Evolutionary conservation across 1,140 invertebrate genomes (phyloP), one percentile per base, ranked within the genome.

Genomic region (Berghia stephanieae): DNA sequence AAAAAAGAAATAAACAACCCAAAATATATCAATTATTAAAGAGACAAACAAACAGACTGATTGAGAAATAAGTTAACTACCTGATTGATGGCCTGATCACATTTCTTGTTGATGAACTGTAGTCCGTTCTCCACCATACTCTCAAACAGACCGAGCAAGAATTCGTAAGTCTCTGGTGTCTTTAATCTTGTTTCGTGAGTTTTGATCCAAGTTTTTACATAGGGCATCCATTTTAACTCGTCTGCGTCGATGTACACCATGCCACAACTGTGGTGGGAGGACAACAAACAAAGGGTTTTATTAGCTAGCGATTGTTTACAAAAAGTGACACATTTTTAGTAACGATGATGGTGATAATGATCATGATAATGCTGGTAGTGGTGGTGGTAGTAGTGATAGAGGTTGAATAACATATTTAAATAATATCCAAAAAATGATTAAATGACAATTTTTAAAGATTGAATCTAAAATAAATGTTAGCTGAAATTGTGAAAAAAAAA

Each of bases 41-140:
- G n/a, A n/a, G n/a, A n/a, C n/a, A n/a, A n/a, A 36, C 18, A n/a
- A 68, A 36, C 13, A 63, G 10, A 31, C 27, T 10, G 27, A 16
- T 63, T 27, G 21, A 43, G 40, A 27, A 18, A 49, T 10, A 67
- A 38, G 40, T 31, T 18, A 16, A 72, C 21, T 82, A 92, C 92
- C 88, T 93, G 93, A 75, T 92, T 84, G 38, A 95, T 94, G 0
- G 92, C 90, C 83, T 91, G 90, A 4, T 87, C 81, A 75, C 94
- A 94, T 70, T 93, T 89, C 83, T 92, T 94, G 38, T 88, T 90
- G 3, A 94, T 90, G 87, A 93, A 94, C 24, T 86, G 82, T 1
- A 95, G 90, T 6, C 92, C 93, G 74, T 91, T 84, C 21, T 94
- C 92, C 0, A 95, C 91, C 80, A 93, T 92, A 67, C 84, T 90